Evolutionary conservation across 1,140 invertebrate species (phyloP).

Genomic region (Pseudomyrmex cubaensis): DNA sequence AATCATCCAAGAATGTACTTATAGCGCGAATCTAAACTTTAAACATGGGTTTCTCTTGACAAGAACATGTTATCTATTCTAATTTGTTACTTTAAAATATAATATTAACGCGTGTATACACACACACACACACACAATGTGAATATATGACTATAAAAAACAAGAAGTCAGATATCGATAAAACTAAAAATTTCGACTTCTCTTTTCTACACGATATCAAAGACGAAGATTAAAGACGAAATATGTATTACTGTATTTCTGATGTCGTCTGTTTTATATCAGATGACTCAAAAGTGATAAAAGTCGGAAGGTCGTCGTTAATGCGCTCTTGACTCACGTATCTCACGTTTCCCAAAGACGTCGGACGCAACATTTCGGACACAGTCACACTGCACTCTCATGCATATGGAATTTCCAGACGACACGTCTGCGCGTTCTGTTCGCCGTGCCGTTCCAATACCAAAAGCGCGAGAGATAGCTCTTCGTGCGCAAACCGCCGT

Average conservation of each 20-base stretch:
- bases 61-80: neutral
- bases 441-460: conserved; percentile 61
- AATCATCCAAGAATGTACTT: conserved; percentile 22
- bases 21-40: neutral
- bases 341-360: conserved; percentile 26
- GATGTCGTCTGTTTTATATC: no score
- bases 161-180: neutral
- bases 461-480: conserved; percentile 73
- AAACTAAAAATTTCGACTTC: neutral
- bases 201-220: no score
- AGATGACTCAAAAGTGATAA: conserved; percentile 5
- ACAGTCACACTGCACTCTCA: conserved; percentile 59
- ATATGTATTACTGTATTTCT: neutral
- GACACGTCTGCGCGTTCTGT: conserved; percentile 68
- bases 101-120: neutral
- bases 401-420: conserved; percentile 71
- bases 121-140: no score
- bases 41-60: conserved; percentile 1
- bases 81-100: conserved; percentile 9
- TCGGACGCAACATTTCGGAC: conserved; percentile 53
- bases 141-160: neutral
- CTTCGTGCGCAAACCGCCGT: conserved; percentile 62
- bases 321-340: conserved; percentile 17
- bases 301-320: conserved; percentile 29
- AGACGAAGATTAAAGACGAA: no score